A percentile compares a stretch with the other conserved stretches of the same genome.
Conservation (phyloP, 1,140 invertebrate genomes). For the Paraescarpia echinospica region DNA sequence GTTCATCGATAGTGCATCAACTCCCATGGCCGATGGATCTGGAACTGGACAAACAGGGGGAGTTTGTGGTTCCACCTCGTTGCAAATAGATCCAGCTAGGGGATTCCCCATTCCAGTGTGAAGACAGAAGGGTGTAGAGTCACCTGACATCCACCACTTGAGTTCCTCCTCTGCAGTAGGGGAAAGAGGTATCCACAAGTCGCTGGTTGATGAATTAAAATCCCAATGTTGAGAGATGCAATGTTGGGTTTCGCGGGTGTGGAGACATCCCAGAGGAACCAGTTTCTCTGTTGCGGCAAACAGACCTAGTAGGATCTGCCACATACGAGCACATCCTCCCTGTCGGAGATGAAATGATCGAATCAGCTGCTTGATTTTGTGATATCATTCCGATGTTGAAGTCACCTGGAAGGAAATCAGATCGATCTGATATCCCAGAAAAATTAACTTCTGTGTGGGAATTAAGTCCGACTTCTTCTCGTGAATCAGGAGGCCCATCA, state of each 20-base stretch:
- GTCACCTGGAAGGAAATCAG: not conserved
- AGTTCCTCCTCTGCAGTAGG: not conserved
- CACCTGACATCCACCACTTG: not conserved
- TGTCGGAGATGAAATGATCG: not conserved
- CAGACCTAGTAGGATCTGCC: constrained; percentile 4
- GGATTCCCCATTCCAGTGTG: no score
- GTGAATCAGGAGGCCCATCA: not conserved
- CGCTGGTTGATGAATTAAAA: not conserved
- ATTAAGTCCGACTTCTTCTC: not conserved
- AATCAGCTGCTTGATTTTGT: not conserved
- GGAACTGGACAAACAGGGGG: no score
- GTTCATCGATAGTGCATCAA: no score
- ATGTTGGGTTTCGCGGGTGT: not conserved
- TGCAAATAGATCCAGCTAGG: no score
- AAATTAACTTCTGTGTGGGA: not conserved
- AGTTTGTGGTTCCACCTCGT: no score
- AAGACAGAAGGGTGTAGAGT: no score
- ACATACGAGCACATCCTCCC: not conserved
- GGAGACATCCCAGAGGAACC: not conserved
- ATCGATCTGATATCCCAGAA: not conserved
- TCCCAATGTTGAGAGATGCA: constrained; percentile 4
- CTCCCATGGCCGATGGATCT: no score
- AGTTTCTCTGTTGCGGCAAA: not conserved
- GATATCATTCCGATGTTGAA: not conserved
- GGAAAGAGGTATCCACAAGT: not conserved